phyloP scores from a whole-genome alignment of 2,113 vertebrate species.

The Nematolebias whitei region DNA sequence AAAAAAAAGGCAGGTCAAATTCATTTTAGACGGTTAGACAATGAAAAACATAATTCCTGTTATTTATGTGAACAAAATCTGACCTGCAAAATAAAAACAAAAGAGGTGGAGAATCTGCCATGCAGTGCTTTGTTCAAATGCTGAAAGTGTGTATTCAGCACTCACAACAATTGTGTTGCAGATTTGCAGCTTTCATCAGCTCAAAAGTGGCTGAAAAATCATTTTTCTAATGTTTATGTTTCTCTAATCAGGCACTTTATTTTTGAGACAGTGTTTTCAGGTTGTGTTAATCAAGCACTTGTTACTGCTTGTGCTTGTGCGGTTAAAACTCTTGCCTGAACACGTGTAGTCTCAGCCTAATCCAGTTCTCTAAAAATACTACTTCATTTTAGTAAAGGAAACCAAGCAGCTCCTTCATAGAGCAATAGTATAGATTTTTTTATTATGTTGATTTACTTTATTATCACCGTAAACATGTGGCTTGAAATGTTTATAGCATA shows the following conservation, averaged over 20 bases:
- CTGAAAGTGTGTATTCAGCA: slow-evolving; percentile 39
- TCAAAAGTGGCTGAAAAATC: slow-evolving; percentile 1
- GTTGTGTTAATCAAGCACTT: slow-evolving; percentile 3
- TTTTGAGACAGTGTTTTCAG: slow-evolving; percentile 1
- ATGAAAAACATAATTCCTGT: slow-evolving; percentile 17
- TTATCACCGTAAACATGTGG: neutral
- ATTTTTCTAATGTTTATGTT: slow-evolving; percentile 17
- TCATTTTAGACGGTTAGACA: slow-evolving; percentile 14
- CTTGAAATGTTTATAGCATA: no score
- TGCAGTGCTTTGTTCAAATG: slow-evolving; percentile 24
- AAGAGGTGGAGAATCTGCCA: neutral
- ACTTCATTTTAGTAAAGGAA: neutral
- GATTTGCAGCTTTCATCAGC: slow-evolving; percentile 7
- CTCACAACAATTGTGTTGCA: slow-evolving; percentile 11
- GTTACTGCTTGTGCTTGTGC: neutral
- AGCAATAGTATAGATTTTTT: neutral
- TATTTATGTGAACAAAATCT: slow-evolving; percentile 48
- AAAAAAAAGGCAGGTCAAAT: slow-evolving; percentile 5
- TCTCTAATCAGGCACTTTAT: slow-evolving; percentile 19
- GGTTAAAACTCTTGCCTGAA: neutral
- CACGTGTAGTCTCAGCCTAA: neutral
- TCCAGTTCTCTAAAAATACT: neutral
- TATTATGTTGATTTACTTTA: neutral
- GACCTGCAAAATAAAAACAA: slow-evolving; percentile 18
- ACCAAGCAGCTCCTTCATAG: neutral